phyloP scores from a whole-genome alignment of 1,140 invertebrate genomes.

The Drosophila rhopaloa region DNA sequence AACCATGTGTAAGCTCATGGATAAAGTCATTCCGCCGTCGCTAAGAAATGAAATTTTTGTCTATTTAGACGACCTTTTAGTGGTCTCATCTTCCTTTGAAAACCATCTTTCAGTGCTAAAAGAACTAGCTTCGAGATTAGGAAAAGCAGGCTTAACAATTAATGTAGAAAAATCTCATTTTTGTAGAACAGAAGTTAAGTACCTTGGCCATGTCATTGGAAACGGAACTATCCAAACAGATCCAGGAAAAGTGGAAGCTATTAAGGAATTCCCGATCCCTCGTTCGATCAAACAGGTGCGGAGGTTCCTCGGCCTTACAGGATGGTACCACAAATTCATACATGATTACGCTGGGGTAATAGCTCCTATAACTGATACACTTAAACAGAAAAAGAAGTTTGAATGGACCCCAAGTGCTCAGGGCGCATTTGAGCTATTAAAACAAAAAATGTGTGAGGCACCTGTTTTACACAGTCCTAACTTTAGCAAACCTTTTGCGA shows the following conservation, averaged over 20 bases:
- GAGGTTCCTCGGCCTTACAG: constrained; percentile 27
- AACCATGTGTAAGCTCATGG: constrained; percentile 27
- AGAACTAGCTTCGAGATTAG: constrained; percentile 74
- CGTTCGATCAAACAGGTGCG: constrained; percentile 33
- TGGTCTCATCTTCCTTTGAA: constrained; percentile 38
- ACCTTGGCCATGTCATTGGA: constrained; percentile 36
- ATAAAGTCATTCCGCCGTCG: constrained; percentile 6
- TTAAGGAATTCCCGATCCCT: constrained; percentile 43
- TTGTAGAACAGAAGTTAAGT: constrained; percentile 52
- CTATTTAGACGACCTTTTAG: constrained; percentile 20
- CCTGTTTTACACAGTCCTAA: constrained; percentile 4
- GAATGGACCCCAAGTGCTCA: not conserved
- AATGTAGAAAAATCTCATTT: constrained; percentile 85
- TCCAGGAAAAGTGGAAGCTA: constrained; percentile 58
- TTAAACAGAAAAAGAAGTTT: constrained; percentile 11
- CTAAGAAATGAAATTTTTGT: constrained; percentile 10
- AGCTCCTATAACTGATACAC: constrained; percentile 24
- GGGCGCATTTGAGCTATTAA: constrained; percentile 3
- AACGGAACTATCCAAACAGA: constrained; percentile 40
- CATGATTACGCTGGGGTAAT: constrained; percentile 18
- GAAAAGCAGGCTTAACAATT: constrained; percentile 83
- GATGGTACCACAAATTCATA: constrained; percentile 45
- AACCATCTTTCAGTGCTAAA: constrained; percentile 82
- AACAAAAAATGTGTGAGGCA: not conserved
- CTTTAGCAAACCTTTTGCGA: constrained; percentile 4